These are phyloP conservation scores for Melipona quadrifasciata DNA, from an alignment of 1,140 invertebrate genomes.

Conservation along the genomic window DNA sequence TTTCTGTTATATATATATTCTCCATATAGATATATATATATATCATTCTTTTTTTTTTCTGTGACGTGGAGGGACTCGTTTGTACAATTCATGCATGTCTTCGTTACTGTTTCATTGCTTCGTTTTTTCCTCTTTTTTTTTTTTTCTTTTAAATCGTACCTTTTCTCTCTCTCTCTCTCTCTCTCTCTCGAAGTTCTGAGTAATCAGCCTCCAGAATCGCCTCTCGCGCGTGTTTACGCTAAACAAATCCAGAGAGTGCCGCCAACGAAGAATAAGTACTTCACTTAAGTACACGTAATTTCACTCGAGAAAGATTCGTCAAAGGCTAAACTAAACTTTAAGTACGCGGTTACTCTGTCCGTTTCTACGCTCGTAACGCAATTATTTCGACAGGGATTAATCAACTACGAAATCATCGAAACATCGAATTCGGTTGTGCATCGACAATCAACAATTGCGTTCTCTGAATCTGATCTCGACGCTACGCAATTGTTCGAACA, in stretches of 20 bases:
- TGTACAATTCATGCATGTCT: conserved; percentile 81
- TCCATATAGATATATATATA: conserved; percentile 74
- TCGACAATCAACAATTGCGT: not conserved
- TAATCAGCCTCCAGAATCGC: conserved; percentile 75
- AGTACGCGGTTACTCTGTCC: not conserved
- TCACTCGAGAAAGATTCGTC: too few relatives aligned
- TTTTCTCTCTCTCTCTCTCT: conserved; percentile 23
- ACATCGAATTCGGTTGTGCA: not conserved
- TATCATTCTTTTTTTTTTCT: conserved; percentile 74
- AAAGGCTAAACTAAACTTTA: not conserved
- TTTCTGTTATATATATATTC: conserved; percentile 74
- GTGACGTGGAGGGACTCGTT: conserved; percentile 82
- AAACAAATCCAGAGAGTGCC: conserved; percentile 57
- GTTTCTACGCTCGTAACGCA: not conserved
- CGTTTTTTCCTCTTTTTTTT: conserved; percentile 58
- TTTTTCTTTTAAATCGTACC: conserved; percentile 51
- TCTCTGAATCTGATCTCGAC: conserved; percentile 56
- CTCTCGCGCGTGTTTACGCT: conserved; percentile 14
- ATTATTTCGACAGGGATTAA: not conserved
- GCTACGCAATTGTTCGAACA: not conserved
- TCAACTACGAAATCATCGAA: not conserved
- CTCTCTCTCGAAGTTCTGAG: conserved; percentile 64
- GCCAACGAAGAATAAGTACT: conserved; percentile 1
- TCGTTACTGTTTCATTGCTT: conserved; percentile 81
- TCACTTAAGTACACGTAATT: not conserved